Percentiles rank a stretch among this genome's conserved stretches.
Evolutionary conservation across 2,797 vertebrate species (phyloP).

Genomic region (Alosa sapidissima): DNA sequence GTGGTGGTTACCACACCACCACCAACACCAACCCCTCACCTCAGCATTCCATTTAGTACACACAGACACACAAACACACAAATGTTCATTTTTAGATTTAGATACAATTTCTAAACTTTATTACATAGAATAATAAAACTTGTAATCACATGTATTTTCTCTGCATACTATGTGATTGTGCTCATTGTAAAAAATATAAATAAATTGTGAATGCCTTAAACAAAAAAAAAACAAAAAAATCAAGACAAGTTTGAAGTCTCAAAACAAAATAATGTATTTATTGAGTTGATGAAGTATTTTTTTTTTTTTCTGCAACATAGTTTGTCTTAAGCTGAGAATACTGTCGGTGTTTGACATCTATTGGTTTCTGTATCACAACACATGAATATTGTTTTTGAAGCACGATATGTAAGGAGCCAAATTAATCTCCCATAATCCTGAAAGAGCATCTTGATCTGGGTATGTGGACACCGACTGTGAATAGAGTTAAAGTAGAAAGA

Average conservation of each 20-base stretch:
- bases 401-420: slow-evolving; percentile 67
- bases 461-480: slow-evolving; percentile 71
- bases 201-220: no score
- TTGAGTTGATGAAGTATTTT: background rate
- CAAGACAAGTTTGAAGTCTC: background rate
- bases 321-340: background rate
- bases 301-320: background rate
- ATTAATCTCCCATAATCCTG: slow-evolving; percentile 74
- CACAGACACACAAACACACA: no score
- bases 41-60: background rate
- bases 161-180: no score
- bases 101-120: no score
- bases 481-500: slow-evolving; percentile 67
- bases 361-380: slow-evolving; percentile 54
- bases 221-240: no score
- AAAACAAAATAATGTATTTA: background rate
- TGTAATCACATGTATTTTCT: no score
- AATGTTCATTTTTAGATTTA: no score
- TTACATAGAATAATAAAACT: no score
- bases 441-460: slow-evolving; percentile 79
- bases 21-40: background rate
- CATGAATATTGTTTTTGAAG: slow-evolving; percentile 75
- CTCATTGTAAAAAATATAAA: no score
- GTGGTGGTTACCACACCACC: background rate
- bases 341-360: slow-evolving; percentile 25